Evolutionary conservation across 1,140 invertebrate genomes (phyloP).

Genomic region (Zaprionus ornatus): DNA sequence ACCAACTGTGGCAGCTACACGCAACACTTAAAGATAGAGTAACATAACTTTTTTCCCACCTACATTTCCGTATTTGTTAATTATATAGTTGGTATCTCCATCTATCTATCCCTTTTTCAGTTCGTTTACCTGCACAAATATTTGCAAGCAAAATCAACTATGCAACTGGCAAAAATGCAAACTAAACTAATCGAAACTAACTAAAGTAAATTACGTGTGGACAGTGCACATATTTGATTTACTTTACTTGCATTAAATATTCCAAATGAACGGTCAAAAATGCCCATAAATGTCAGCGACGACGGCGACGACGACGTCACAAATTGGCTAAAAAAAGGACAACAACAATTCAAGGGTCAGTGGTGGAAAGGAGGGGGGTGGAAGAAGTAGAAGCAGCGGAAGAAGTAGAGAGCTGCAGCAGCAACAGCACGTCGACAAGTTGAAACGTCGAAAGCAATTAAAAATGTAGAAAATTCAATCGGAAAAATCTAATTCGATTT

Average conservation of each 20-base stretch:
- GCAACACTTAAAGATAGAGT: neutral
- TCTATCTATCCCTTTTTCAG: neutral
- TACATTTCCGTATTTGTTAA: constrained; percentile 1
- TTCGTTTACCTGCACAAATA: constrained; percentile 1
- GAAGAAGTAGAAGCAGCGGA: neutral
- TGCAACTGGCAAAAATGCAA: constrained; percentile 57
- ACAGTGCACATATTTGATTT: constrained; percentile 68
- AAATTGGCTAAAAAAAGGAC: constrained; percentile 68
- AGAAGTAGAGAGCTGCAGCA: neutral
- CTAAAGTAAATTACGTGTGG: constrained; percentile 64
- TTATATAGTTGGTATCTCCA: neutral
- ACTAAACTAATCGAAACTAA: constrained; percentile 17
- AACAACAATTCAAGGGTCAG: constrained; percentile 49
- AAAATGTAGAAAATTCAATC: constrained; percentile 83
- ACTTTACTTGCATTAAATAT: constrained; percentile 77
- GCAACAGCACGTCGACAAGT: constrained; percentile 62
- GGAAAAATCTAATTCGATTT: constrained; percentile 82
- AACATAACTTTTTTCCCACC: neutral
- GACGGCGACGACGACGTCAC: constrained; percentile 68
- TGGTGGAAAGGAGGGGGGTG: neutral
- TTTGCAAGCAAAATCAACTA: constrained; percentile 21
- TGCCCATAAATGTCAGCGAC: constrained; percentile 71
- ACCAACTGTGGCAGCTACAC: constrained; percentile 47
- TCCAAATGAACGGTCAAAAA: constrained; percentile 48
- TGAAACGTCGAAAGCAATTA: constrained; percentile 82